Percentiles rank a stretch among this genome's conserved stretches.
Conservation (phyloP, 2,113 vertebrate species). For the Telmatochromis sp. region DNA sequence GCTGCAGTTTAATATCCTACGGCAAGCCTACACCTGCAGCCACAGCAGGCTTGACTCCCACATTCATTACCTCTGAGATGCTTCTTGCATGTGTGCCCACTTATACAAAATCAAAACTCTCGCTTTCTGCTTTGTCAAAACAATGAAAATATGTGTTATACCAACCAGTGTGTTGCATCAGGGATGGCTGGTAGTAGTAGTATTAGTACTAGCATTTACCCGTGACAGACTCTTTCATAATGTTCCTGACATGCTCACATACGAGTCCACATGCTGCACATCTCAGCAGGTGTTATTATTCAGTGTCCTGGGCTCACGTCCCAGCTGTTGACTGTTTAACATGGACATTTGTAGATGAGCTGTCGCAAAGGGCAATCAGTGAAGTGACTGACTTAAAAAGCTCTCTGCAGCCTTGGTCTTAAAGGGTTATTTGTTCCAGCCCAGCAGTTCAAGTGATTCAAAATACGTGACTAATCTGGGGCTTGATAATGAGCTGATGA, state of each 20-base stretch:
- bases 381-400: conserved; percentile 30
- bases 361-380: conserved; percentile 17
- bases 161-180: conserved; percentile 12
- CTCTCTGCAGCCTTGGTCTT: conserved; percentile 28
- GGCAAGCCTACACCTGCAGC: conserved; percentile 56
- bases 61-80: conserved; percentile 40
- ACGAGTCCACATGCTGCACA: not conserved
- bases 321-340: conserved; percentile 23
- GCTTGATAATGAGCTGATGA: conserved; percentile 65
- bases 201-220: not conserved
- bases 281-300: conserved; percentile 28
- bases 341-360: conserved; percentile 21
- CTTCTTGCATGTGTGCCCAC: not conserved
- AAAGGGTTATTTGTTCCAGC: conserved; percentile 62
- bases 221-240: conserved; percentile 1
- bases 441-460: conserved; percentile 48
- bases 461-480: conserved; percentile 57
- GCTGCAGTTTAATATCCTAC: conserved; percentile 28
- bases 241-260: not conserved
- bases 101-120: not conserved
- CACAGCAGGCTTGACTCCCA: conserved; percentile 63
- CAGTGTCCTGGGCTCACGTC: not conserved
- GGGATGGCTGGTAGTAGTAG: not conserved
- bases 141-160: conserved; percentile 34
- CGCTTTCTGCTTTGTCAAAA: conserved; percentile 6